Evolutionary conservation across 2,797 vertebrate genomes (phyloP).

Genomic region (Spinibarbus caldwelli): DNA sequence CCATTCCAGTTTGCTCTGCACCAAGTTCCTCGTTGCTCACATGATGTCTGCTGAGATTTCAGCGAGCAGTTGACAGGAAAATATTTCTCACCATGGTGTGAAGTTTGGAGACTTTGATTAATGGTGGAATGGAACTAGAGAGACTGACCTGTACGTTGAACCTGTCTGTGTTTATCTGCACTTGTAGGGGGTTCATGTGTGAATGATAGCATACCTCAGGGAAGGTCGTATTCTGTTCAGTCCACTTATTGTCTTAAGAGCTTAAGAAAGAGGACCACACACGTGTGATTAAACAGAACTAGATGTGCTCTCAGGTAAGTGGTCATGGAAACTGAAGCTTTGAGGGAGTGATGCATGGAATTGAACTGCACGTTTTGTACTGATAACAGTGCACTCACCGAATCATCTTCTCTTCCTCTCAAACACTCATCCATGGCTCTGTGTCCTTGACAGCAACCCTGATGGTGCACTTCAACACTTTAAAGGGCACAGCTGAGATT

Average conservation of each 20-base stretch:
- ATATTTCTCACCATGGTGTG: slow-evolving; percentile 51
- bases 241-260: slow-evolving; percentile 18
- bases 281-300: not conserved
- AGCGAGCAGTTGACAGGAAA: slow-evolving; percentile 31
- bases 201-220: not conserved
- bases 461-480: slow-evolving; percentile 40
- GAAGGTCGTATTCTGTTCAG: slow-evolving; percentile 1
- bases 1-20: not conserved
- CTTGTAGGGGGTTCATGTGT: not conserved
- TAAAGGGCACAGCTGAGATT: slow-evolving; percentile 32
- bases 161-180: slow-evolving; percentile 12
- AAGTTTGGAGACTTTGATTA: slow-evolving; percentile 32
- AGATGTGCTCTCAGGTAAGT: slow-evolving; percentile 3
- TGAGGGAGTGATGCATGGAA: not conserved
- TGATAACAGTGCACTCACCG: slow-evolving; percentile 7
- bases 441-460: slow-evolving; percentile 23
- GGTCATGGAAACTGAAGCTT: not conserved
- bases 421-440: slow-evolving; percentile 16
- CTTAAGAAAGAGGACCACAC: slow-evolving; percentile 12
- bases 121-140: slow-evolving; percentile 7
- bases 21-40: slow-evolving; percentile 20
- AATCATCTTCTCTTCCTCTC: slow-evolving; percentile 5
- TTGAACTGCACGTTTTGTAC: slow-evolving; percentile 4
- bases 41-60: slow-evolving; percentile 4
- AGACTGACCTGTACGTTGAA: not conserved